phyloP scores from a whole-genome alignment of 2,888 invertebrate species.

The Heliconius aoede region DNA sequence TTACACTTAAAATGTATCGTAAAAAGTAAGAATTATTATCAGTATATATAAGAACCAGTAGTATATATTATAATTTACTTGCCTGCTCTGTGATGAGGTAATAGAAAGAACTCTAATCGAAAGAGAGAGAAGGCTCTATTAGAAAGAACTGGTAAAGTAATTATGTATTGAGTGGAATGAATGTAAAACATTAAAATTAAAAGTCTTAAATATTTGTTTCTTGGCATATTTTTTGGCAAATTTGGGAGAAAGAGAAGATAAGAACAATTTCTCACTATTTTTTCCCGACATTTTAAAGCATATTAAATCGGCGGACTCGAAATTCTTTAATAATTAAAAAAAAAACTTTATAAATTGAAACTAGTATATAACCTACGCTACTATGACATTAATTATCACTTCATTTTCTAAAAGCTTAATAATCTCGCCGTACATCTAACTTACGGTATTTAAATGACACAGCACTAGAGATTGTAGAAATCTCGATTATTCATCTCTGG shows the following conservation, averaged over 20 bases:
- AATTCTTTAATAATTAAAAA: neutral
- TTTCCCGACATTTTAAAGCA: too few species aligned
- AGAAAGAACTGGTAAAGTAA: too few species aligned
- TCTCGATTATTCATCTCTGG: neutral
- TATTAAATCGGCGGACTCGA: constrained; percentile 17
- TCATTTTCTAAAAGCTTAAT: neutral
- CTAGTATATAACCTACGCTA: too few species aligned
- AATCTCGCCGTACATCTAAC: neutral
- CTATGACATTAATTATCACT: too few species aligned
- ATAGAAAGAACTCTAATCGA: constrained; percentile 55
- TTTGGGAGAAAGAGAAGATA: too few species aligned
- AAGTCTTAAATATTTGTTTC: too few species aligned
- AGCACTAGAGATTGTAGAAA: neutral
- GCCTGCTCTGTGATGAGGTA: constrained; percentile 49
- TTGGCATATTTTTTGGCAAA: too few species aligned
- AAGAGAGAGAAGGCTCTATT: too few species aligned
- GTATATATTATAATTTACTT: constrained; percentile 52
- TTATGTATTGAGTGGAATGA: too few species aligned
- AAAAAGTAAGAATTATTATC: constrained; percentile 27
- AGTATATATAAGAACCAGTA: constrained; percentile 43
- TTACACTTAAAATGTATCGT: neutral
- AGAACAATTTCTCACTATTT: too few species aligned
- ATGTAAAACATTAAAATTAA: too few species aligned
- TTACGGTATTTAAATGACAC: too few species aligned
- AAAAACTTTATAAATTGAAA: neutral